Conservation (phyloP, 2,113 vertebrate species). For the Oxygymnocypris stewartii region DNA sequence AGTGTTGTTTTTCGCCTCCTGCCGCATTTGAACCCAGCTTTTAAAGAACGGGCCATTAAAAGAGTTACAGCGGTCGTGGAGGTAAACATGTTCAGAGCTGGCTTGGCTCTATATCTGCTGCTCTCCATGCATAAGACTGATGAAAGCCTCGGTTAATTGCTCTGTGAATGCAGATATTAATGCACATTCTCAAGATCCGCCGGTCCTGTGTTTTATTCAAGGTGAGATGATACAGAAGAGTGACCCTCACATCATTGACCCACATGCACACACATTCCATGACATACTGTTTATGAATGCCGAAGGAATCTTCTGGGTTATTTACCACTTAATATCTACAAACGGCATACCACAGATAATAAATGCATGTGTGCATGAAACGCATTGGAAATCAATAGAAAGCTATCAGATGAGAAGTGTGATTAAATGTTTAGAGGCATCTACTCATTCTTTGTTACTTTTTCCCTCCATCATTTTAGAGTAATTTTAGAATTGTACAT, state of each 20-base stretch:
- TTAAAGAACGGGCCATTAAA: slow-evolving; percentile 61
- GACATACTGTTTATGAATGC: background rate
- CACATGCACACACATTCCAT: background rate
- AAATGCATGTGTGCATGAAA: background rate
- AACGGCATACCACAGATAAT: background rate
- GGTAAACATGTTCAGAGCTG: background rate
- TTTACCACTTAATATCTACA: background rate
- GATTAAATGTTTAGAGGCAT: background rate
- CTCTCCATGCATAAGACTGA: background rate
- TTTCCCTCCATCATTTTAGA: background rate
- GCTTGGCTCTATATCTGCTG: background rate
- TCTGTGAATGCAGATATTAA: slow-evolving; percentile 8
- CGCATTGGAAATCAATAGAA: background rate
- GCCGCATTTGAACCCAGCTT: slow-evolving; percentile 50
- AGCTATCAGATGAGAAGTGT: background rate
- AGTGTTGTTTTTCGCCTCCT: slow-evolving; percentile 40
- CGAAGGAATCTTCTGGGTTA: background rate
- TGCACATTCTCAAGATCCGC: background rate
- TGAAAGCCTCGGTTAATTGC: background rate
- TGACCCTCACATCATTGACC: background rate
- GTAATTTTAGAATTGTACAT: no score
- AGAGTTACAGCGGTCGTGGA: slow-evolving; percentile 27
- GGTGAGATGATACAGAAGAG: background rate
- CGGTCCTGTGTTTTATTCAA: background rate
- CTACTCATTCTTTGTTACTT: background rate